Conservation (phyloP, 1,140 invertebrate species). For the Littorina saxatilis region DNA sequence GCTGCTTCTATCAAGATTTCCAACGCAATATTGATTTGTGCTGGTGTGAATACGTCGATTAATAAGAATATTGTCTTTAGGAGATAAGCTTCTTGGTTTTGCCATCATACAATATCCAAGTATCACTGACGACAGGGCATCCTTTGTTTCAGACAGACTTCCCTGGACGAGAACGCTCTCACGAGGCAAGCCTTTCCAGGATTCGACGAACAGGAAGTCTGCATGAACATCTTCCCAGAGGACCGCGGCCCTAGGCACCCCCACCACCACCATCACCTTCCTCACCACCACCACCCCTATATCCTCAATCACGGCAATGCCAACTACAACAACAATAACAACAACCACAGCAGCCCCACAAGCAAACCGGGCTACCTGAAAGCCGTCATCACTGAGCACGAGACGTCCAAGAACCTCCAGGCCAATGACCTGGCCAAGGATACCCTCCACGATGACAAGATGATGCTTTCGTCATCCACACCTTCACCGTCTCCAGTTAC, state of each 20-base stretch:
- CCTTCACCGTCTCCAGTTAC: constrained; percentile 7
- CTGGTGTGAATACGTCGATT: too few species aligned
- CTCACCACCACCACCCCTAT: background rate
- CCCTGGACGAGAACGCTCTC: constrained; percentile 46
- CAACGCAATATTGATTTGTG: too few species aligned
- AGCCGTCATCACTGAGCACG: constrained; percentile 45
- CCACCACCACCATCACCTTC: background rate
- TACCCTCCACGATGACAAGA: background rate
- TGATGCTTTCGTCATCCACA: background rate
- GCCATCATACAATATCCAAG: too few species aligned
- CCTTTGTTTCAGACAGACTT: constrained; percentile 40
- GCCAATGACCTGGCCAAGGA: constrained; percentile 37
- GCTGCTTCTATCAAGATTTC: too few species aligned
- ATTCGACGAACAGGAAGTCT: constrained; percentile 49
- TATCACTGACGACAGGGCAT: background rate
- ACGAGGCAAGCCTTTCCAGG: constrained; percentile 4
- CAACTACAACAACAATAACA: background rate
- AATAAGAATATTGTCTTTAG: too few species aligned
- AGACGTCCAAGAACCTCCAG: constrained; percentile 39
- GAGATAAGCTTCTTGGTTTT: too few species aligned
- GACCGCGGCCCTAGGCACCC: constrained; percentile 22
- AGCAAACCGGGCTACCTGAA: constrained; percentile 39
- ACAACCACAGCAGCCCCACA: background rate
- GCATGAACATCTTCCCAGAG: constrained; percentile 44
- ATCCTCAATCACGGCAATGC: too few species aligned